These are phyloP conservation scores for Chouioia cunea DNA, from an alignment of 2,888 invertebrate species.

Conservation along the genomic window DNA sequence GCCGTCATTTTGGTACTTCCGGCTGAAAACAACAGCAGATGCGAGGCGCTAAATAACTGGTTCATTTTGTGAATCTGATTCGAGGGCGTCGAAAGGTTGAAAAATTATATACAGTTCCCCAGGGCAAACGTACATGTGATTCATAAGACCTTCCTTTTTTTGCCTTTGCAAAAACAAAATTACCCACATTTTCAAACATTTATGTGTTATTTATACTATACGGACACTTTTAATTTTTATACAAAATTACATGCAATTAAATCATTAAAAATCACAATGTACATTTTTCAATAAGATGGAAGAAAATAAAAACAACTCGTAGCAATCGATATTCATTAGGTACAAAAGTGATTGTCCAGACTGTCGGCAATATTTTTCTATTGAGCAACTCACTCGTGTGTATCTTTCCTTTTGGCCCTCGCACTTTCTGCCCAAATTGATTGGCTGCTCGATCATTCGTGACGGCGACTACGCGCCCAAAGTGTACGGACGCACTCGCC, in stretches of 20 bases:
- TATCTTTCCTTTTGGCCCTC: conserved; percentile 20
- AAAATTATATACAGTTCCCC: conserved; percentile 43
- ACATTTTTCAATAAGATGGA: too few relatives aligned
- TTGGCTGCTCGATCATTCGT: conserved; percentile 51
- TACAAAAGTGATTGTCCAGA: conserved; percentile 7
- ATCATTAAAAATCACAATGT: too few relatives aligned
- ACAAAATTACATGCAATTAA: too few relatives aligned
- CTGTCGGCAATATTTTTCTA: conserved; percentile 33
- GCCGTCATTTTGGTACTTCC: conserved; percentile 44
- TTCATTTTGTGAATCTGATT: conserved; percentile 45
- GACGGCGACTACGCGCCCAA: conserved; percentile 33
- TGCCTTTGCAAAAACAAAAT: not conserved
- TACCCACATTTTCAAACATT: not conserved
- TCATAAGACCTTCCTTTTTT: conserved; percentile 27
- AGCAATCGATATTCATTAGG: conserved; percentile 39
- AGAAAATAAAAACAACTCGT: not conserved
- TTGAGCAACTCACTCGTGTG: not conserved
- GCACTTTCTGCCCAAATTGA: conserved; percentile 47
- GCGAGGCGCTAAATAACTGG: conserved; percentile 46
- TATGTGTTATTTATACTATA: too few relatives aligned
- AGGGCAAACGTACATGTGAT: conserved; percentile 27
- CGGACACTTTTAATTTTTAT: too few relatives aligned
- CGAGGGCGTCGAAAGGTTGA: conserved; percentile 49
- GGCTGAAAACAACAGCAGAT: conserved; percentile 45
- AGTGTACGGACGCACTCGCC: not conserved